Evolutionary conservation across 2,113 vertebrate species (phyloP).

Genomic region (Spermophilus dauricus): DNA sequence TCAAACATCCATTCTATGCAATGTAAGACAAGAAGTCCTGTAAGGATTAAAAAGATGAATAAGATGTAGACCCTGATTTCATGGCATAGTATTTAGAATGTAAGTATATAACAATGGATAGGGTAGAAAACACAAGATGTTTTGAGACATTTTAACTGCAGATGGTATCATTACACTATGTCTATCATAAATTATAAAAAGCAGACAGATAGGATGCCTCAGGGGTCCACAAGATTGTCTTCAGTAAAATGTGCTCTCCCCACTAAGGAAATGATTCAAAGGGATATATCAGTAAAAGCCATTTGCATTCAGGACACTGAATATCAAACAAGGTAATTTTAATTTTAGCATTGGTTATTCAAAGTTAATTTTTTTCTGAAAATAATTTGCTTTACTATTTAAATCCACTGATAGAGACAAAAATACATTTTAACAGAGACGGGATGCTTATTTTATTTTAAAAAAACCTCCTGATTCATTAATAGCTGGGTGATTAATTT

Average conservation of each 20-base stretch:
- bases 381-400: neutral
- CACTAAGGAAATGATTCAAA: neutral
- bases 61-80: neutral
- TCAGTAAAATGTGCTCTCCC: neutral
- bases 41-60: neutral
- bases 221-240: neutral
- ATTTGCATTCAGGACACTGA: neutral
- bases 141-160: neutral
- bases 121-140: neutral
- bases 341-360: neutral
- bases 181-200: neutral
- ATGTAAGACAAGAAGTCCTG: neutral
- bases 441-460: neutral
- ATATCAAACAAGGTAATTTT: neutral
- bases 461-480: neutral
- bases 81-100: neutral
- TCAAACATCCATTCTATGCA: neutral
- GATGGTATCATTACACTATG: neutral
- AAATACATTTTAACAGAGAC: neutral
- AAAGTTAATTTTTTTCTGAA: conserved; percentile 6
- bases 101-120: neutral
- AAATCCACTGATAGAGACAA: neutral
- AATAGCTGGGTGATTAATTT: neutral
- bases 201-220: neutral
- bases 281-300: neutral